Evolutionary conservation across 2,113 vertebrate species (phyloP).

Genomic region (Paedocypris sp.): DNA sequence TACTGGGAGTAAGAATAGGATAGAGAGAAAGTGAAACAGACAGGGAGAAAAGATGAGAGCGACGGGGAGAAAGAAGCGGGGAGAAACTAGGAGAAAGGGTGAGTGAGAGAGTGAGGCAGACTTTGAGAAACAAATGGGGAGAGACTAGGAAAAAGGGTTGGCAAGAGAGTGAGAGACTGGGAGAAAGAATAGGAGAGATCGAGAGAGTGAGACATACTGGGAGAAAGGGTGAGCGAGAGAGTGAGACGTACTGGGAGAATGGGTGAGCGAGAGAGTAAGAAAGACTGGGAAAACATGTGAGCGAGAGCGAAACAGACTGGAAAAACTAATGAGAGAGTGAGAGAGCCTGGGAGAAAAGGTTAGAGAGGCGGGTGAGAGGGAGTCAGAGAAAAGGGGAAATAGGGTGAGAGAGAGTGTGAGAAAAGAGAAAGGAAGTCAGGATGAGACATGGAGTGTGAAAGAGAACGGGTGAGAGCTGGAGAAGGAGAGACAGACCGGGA

Average conservation of each 20-base stretch:
- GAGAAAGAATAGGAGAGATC: constrained; percentile 13
- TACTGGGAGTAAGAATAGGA: too few relatives aligned
- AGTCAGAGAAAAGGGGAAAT: constrained; percentile 1
- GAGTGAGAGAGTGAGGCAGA: constrained; percentile 19
- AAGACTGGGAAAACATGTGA: constrained; percentile 21
- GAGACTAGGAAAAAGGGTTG: constrained; percentile 18
- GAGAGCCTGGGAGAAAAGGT: constrained; percentile 21
- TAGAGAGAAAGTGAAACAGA: constrained; percentile 22
- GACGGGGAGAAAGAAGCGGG: too few relatives aligned
- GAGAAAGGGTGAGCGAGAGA: constrained; percentile 18
- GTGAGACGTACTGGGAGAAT: too few relatives aligned
- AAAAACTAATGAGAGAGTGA: constrained; percentile 3
- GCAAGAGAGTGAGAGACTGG: constrained; percentile 21
- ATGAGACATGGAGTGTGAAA: too few relatives aligned
- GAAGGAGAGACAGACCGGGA: constrained; percentile 21
- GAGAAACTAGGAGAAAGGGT: constrained; percentile 13
- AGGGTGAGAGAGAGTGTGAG: constrained; percentile 22
- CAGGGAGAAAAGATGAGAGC: constrained; percentile 17
- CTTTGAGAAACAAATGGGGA: constrained; percentile 6
- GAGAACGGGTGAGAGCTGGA: constrained; percentile 17
- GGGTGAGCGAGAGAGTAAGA: constrained; percentile 17
- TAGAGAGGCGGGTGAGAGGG: constrained; percentile 19
- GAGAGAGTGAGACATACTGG: constrained; percentile 19
- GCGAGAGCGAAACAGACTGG: constrained; percentile 15
- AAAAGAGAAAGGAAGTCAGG: constrained; percentile 18